Percentiles rank a stretch among this genome's conserved stretches.
Evolutionary conservation across 2,113 vertebrate genomes (phyloP).

Genomic region (Ictidomys tridecemlineatus): DNA sequence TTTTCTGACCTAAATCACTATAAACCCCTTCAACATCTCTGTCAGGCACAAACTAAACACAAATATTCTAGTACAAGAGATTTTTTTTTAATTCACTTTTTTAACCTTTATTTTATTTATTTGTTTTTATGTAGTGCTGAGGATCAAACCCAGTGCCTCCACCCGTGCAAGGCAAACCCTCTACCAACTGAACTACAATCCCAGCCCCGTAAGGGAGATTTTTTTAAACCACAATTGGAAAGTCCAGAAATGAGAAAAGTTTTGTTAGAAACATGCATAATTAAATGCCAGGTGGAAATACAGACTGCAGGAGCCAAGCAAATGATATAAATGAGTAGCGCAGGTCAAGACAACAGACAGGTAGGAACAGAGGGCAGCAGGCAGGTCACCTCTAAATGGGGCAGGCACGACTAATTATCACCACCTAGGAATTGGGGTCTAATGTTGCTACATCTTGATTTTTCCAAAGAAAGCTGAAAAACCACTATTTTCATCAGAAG

Average conservation of each 20-base stretch:
- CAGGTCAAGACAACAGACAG: fast-evolving
- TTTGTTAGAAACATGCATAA: background rate
- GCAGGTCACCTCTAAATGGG: fast-evolving
- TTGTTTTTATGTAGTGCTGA: too few species aligned
- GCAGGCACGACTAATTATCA: fast-evolving
- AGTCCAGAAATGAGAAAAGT: background rate
- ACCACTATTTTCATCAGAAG: too few species aligned
- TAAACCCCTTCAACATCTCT: background rate
- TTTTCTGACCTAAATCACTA: background rate
- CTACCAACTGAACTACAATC: too few species aligned
- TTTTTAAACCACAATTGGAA: background rate
- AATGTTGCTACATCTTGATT: background rate
- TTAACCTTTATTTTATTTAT: too few species aligned
- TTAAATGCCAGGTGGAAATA: background rate
- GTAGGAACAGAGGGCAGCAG: background rate
- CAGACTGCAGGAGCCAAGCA: background rate
- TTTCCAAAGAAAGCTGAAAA: background rate
- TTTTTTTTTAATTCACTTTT: background rate
- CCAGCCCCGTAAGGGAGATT: too few species aligned
- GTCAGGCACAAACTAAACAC: background rate
- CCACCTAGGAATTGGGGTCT: fast-evolving
- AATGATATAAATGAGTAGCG: background rate
- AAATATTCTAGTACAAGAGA: constrained; percentile 12
- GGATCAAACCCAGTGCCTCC: too few species aligned
- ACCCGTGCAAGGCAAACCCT: too few species aligned